Evolutionary conservation across 1,140 invertebrate genomes (phyloP), one percentile per base, ranked within the genome.

Genomic region (Panonychus citri): DNA sequence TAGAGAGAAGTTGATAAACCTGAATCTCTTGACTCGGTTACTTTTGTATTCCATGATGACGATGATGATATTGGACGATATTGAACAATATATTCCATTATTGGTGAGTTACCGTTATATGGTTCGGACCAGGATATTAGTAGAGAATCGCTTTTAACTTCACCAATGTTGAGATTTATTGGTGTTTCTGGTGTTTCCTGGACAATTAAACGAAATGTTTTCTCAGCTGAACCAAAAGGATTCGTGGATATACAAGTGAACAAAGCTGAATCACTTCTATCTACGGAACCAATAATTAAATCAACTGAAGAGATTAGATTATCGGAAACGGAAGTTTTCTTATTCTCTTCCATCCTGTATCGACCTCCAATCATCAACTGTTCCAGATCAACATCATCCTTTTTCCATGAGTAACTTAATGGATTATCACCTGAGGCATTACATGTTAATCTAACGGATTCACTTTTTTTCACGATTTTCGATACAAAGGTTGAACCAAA

Each of bases 161-260:
- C 85, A 40, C 90, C 71, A 24, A 95, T 83, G 70, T 87, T 89
- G 19, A 93, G 69, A 62, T 83, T 83, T 65, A 82, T 83, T 0
- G 90, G 88, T 53, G 85, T 79, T 74, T 94, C 89, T 3, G 91
- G 89, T 4, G 60, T 62, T 54, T 72, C 71, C 81, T 83, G 85
- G 19, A 94, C 82, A 64, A 91, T 89, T 73, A 95, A 81, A 66
- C 90, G 89, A 65, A 91, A 90, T 66, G 83, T 89, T 17, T 89
- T 89, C 64, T 93, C 85, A 67, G 94, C 90, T 61, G 82, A 86
- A 19, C 90, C 90, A 68, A 93, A 90, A 21, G 83, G 81, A 70
- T 96, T 96, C 3, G 85, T 87, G 1, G 88, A 89, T 5, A 86
- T 81, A 66, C 91, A 96, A 27, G 86, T 90, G 66, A 93, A 95